Evolutionary conservation across 37 sponge, comb jelly and placozoan genomes (phyloP), one percentile per base, ranked within the genome.

Genomic region (Diacarnus erythraeanus): DNA sequence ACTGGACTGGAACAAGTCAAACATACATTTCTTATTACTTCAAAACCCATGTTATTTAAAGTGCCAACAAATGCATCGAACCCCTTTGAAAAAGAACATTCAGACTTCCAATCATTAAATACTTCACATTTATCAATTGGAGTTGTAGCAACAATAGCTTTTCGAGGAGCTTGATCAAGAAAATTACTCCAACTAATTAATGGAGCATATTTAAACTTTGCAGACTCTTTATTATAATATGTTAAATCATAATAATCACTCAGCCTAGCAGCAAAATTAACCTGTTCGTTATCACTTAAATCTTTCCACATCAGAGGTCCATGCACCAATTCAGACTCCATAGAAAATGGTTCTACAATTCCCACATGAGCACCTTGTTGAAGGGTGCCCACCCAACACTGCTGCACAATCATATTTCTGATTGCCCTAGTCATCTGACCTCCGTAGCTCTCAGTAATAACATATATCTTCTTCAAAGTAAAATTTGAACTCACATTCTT

Each of bases 391-490:
- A 59, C 80, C 80, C 80, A 80, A 47, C 80, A 80, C 58, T 80
- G 80, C 59, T 80, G 80, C 25, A 69, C 0, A 69, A 80, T 80
- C 59, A 80, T 51, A 27, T 80, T 80, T 38, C 57, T 51, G 18
- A 80, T 67, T 9, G 71, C 80, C 47, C 80, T 33, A 2, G 80
- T 80, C 70, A 80, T 66, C 38, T 80, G 80, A 23, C 80, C 71
- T 12, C 71, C 71, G 20, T 67, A 80, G 35, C 69, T 47, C 38
- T 37, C 57, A 21, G 80, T 80, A 4, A 80, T 54, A 37, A 80
- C 54, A 71, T 71, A 71, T 12, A 47, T 12, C 12, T 47, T 47
- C 10, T 47, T 12, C 12, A 47, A 12, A 47, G 51, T 15, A 15
- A 47, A 12, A 47, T 47, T 47, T n/a, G n/a, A n/a, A n/a, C n/a